Percentiles rank a stretch among this genome's conserved stretches.
phyloP scores from a whole-genome alignment of 2,888 invertebrate genomes.

The Crocallis elinguaria region DNA sequence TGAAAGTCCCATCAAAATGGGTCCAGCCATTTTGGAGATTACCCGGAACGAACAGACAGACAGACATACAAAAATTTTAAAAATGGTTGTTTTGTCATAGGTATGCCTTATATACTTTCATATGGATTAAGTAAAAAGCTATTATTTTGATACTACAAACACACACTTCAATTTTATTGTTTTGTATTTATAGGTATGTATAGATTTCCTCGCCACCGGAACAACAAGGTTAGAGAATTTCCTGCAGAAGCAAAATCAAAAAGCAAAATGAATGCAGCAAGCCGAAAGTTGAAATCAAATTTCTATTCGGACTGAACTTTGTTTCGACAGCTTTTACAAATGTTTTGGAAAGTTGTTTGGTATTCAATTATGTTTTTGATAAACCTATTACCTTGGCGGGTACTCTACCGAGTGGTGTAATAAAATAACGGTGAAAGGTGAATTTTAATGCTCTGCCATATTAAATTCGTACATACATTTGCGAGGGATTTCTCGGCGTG shows the following conservation, averaged over 20 bases:
- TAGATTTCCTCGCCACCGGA: conserved; percentile 16
- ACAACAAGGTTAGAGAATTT: conserved; percentile 29
- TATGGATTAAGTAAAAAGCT: no score
- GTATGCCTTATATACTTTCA: no score
- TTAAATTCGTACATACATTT: conserved; percentile 21
- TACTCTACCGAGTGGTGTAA: conserved; percentile 17
- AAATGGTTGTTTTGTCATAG: no score
- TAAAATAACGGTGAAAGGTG: conserved; percentile 29
- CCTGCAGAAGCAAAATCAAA: conserved; percentile 28
- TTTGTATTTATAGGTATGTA: no score
- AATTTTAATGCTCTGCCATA: conserved; percentile 30
- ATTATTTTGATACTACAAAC: no score
- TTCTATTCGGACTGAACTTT: conserved; percentile 48
- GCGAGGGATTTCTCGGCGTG: conserved; percentile 17
- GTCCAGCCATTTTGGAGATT: no score
- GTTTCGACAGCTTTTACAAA: conserved; percentile 54
- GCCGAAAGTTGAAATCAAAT: conserved; percentile 51
- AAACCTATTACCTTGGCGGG: conserved; percentile 23
- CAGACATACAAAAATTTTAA: no score
- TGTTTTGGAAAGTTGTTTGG: conserved; percentile 53
- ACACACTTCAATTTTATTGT: no score
- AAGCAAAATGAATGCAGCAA: conserved; percentile 35
- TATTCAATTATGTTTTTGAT: conserved; percentile 54
- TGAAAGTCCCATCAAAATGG: no score
- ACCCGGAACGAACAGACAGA: no score